phyloP scores from a whole-genome alignment of 2,888 invertebrate genomes.

The Drosophila recens region DNA sequence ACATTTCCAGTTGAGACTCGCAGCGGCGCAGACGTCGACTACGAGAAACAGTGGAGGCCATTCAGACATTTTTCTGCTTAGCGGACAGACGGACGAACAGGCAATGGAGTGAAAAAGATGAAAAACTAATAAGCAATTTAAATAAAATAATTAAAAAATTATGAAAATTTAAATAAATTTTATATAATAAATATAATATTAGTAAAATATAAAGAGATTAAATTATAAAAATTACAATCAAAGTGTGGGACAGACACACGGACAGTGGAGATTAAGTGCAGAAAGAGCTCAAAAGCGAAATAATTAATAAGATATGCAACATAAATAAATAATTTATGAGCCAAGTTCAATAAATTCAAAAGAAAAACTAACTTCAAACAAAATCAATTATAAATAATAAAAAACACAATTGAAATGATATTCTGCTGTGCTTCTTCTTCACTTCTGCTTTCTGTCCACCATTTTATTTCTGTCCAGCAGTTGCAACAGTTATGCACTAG shows the following conservation, averaged over 20 bases:
- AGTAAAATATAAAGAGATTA: background rate
- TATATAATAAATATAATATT: background rate
- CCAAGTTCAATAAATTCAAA: background rate
- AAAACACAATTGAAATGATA: conserved; percentile 10
- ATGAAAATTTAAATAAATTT: background rate
- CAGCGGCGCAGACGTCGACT: conserved; percentile 78
- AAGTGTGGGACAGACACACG: background rate
- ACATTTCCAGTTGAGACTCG: conserved; percentile 74
- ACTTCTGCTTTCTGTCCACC: background rate
- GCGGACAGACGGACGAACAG: conserved; percentile 6
- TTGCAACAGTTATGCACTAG: conserved; percentile 61
- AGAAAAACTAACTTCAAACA: background rate
- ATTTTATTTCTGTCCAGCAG: conserved; percentile 13
- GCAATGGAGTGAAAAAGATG: background rate
- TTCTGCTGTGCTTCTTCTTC: background rate
- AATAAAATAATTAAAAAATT: background rate
- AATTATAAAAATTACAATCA: background rate
- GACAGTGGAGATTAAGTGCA: background rate
- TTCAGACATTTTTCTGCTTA: conserved; percentile 18
- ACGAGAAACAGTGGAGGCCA: conserved; percentile 42
- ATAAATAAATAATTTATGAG: background rate
- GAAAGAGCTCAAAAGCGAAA: background rate
- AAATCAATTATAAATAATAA: background rate
- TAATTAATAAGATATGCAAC: background rate
- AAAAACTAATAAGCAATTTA: conserved; percentile 4